Conservation (phyloP, 2,888 invertebrate genomes). For the Nomada ferruginata region DNA sequence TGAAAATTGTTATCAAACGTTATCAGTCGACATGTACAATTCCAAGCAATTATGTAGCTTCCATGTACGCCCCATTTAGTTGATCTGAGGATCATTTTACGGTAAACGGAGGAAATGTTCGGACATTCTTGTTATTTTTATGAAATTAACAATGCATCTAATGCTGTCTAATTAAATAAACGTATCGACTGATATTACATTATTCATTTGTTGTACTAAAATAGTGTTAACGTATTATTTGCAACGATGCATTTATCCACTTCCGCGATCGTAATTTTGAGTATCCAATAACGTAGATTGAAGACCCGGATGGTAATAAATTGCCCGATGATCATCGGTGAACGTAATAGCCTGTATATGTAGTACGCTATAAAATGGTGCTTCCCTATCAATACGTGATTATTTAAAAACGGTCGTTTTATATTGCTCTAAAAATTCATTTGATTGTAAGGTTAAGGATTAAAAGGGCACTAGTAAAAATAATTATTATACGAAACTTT, state of each 20-base stretch:
- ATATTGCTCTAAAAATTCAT: background rate
- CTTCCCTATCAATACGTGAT: background rate
- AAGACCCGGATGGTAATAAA: background rate
- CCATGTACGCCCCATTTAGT: no score
- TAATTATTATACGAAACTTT: no score
- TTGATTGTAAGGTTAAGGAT: no score
- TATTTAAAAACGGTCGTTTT: background rate
- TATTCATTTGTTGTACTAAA: background rate
- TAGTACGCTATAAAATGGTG: background rate
- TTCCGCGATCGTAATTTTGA: constrained; percentile 2
- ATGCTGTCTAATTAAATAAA: background rate
- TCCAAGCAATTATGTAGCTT: no score
- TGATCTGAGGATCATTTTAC: no score
- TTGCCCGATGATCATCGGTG: background rate
- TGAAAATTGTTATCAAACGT: background rate
- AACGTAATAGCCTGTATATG: background rate
- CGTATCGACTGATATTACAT: background rate
- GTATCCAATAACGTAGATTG: constrained; percentile 4
- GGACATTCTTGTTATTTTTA: no score
- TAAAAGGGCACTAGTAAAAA: no score
- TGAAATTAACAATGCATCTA: no score
- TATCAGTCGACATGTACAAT: no score
- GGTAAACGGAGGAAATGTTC: no score
- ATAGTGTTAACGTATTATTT: background rate
- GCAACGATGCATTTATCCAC: background rate